phyloP scores from a whole-genome alignment of 2,113 vertebrate species.

The Rhineura floridana region DNA sequence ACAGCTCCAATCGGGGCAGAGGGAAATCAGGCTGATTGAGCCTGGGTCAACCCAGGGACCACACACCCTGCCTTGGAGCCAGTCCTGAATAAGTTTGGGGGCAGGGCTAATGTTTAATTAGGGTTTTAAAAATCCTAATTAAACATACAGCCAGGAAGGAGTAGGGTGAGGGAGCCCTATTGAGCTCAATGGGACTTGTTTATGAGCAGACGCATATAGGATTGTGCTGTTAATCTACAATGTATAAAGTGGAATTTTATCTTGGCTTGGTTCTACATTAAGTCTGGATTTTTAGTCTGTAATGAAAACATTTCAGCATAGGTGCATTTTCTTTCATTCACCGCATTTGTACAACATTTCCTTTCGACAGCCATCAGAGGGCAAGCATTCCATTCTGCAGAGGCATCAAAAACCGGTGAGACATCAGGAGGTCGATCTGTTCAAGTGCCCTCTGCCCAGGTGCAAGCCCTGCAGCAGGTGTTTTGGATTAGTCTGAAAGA shows the following conservation, averaged over 20 bases:
- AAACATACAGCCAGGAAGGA: too few species aligned
- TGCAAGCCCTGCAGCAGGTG: not conserved
- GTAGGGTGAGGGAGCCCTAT: too few species aligned
- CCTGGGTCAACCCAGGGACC: too few species aligned
- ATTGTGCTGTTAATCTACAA: not conserved
- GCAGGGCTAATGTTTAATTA: too few species aligned
- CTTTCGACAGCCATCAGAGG: constrained; percentile 22
- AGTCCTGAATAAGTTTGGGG: too few species aligned
- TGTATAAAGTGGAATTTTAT: not conserved
- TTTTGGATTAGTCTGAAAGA: not conserved
- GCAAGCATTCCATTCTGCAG: not conserved
- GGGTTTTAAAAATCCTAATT: not conserved
- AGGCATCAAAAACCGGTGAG: accelerated
- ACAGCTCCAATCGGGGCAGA: too few species aligned
- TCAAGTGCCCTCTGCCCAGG: accelerated
- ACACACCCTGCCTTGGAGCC: too few species aligned
- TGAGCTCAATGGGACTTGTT: too few species aligned
- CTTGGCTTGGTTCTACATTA: too few species aligned
- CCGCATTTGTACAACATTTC: not conserved
- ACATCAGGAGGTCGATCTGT: not conserved
- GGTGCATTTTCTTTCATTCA: not conserved
- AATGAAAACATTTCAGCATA: not conserved
- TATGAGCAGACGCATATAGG: too few species aligned
- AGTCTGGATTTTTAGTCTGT: not conserved
- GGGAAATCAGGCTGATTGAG: too few species aligned